Percentiles rank a stretch among this genome's conserved stretches.
Evolutionary conservation across 1,140 invertebrate genomes (phyloP).

Genomic region (Sinella curviseta): DNA sequence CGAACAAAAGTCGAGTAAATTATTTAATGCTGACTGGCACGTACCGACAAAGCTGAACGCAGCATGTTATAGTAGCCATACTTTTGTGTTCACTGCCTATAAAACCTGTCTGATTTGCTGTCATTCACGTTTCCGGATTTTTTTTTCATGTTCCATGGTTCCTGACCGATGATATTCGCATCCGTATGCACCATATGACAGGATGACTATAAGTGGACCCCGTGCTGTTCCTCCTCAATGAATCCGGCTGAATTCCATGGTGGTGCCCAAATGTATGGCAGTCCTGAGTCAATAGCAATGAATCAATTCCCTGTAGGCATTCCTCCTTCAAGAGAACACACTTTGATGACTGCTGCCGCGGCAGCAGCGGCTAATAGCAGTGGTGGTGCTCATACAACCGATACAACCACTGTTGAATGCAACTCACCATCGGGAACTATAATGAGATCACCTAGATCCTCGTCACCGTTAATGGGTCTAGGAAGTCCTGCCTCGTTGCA

Average conservation of each 20-base stretch:
- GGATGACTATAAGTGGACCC: constrained; percentile 48
- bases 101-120: not conserved
- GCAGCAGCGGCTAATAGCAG: not conserved
- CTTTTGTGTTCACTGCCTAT: too few relatives aligned
- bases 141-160: constrained; percentile 8
- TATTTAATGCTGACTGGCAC: constrained; percentile 4
- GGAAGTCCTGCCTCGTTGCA: constrained; percentile 16
- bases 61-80: not conserved
- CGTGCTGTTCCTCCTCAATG: constrained; percentile 35
- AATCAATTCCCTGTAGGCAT: constrained; percentile 40
- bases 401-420: constrained; percentile 3
- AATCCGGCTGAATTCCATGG: constrained; percentile 36
- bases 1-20: not conserved
- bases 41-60: not conserved
- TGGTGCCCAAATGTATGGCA: not conserved
- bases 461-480: constrained; percentile 17
- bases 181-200: constrained; percentile 9
- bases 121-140: not conserved
- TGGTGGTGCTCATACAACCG: not conserved
- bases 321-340: constrained; percentile 15
- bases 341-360: not conserved
- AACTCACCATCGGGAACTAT: not conserved
- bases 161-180: not conserved
- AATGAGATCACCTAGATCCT: constrained; percentile 20
- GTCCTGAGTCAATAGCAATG: constrained; percentile 37